Percentiles rank a stretch among this genome's conserved stretches.
Conservation (phyloP, 1,140 invertebrate genomes). For the Bombus balteatus region DNA sequence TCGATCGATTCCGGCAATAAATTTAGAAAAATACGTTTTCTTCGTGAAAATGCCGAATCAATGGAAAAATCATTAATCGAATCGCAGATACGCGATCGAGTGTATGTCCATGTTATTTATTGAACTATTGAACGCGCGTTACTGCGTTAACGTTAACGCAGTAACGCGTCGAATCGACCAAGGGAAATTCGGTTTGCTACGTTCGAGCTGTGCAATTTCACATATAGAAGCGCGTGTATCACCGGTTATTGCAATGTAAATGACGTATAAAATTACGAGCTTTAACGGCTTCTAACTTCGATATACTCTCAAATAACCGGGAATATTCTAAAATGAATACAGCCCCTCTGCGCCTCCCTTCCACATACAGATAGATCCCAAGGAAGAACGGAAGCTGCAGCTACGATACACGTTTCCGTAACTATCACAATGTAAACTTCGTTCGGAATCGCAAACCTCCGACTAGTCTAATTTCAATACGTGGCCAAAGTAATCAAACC, state of each 20-base stretch:
- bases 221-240: background rate
- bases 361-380: background rate
- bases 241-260: background rate
- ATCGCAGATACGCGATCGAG: background rate
- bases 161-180: background rate
- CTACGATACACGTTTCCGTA: background rate
- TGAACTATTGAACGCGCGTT: background rate
- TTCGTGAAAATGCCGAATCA: background rate
- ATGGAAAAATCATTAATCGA: background rate
- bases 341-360: background rate
- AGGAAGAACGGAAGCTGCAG: background rate
- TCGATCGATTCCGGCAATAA: background rate
- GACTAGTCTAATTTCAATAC: slow-evolving; percentile 17
- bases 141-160: background rate
- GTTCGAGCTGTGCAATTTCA: background rate
- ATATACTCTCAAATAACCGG: background rate
- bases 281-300: background rate
- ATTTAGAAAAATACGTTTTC: background rate
- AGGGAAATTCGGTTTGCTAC: background rate
- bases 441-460: background rate
- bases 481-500: slow-evolving; percentile 1
- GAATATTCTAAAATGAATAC: slow-evolving; percentile 1
- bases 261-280: slow-evolving; percentile 12
- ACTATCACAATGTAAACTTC: slow-evolving; percentile 21
- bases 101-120: background rate